phyloP scores from a whole-genome alignment of 2,113 vertebrate species.

The Bucco capensis region DNA sequence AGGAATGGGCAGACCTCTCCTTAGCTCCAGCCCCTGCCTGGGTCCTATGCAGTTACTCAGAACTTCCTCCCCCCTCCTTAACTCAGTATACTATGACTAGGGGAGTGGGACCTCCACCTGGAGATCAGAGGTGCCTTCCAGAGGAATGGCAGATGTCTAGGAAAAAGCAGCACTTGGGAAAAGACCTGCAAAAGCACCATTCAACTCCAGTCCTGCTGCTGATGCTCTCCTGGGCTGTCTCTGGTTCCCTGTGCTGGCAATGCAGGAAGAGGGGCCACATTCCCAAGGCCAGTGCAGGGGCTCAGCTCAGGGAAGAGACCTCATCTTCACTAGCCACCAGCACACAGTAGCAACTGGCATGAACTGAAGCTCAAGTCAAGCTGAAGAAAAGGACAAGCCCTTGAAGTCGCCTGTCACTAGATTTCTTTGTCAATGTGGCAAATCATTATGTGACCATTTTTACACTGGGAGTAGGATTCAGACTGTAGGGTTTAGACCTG shows the following conservation, averaged over 20 bases:
- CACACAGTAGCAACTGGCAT: rapidly evolving
- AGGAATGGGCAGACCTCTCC: background rate
- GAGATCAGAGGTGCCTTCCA: background rate
- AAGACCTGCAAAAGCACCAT: background rate
- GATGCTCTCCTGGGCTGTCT: background rate
- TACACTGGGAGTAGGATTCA: background rate
- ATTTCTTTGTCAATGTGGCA: background rate
- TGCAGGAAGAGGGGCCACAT: rapidly evolving
- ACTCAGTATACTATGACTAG: rapidly evolving
- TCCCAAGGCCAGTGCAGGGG: rapidly evolving
- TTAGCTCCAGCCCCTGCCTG: background rate
- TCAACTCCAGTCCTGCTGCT: background rate
- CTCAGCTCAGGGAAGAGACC: background rate
- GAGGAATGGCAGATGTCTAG: background rate
- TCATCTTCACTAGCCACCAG: background rate
- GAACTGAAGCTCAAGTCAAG: background rate
- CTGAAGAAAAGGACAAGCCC: background rate
- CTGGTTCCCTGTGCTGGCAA: background rate
- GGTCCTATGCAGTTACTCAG: too few species aligned
- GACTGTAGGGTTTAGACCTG: background rate
- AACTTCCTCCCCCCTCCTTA: background rate
- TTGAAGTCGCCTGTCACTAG: background rate
- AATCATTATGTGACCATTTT: background rate
- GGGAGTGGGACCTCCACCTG: background rate
- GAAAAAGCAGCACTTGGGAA: background rate